Conservation (phyloP, 2,888 invertebrate genomes). For the Tetramorium bicarinatum region DNA sequence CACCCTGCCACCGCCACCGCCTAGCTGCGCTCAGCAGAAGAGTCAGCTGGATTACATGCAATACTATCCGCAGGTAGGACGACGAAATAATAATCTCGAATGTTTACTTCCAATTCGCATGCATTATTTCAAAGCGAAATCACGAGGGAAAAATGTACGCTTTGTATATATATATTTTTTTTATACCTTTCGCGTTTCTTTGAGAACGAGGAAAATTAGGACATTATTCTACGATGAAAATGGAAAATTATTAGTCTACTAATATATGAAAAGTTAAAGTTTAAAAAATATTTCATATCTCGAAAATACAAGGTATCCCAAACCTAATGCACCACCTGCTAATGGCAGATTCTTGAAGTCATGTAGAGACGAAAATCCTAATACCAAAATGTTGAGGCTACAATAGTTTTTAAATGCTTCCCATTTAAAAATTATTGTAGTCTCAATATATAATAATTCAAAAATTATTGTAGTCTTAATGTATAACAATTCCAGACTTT, state of each 20-base stretch:
- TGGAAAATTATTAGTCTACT: neutral
- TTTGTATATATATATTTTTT: neutral
- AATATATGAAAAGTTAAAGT: neutral
- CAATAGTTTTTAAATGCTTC: too few species aligned
- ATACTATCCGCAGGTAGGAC: slow-evolving; percentile 84
- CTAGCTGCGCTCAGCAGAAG: slow-evolving; percentile 85
- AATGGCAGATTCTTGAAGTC: too few species aligned
- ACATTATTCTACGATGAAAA: neutral
- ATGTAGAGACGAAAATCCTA: too few species aligned
- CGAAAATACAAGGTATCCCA: neutral
- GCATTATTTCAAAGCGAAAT: neutral
- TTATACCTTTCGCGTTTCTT: neutral
- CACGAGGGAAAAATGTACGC: neutral
- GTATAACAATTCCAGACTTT: neutral
- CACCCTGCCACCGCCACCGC: slow-evolving; percentile 82
- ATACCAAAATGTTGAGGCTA: too few species aligned
- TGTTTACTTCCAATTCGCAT: neutral
- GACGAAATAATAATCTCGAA: slow-evolving; percentile 1
- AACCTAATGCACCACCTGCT: too few species aligned
- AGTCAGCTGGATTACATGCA: slow-evolving; percentile 85
- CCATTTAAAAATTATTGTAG: too few species aligned
- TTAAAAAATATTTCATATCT: neutral
- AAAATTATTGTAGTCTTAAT: too few species aligned
- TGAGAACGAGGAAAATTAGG: neutral
- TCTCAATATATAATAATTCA: too few species aligned